Evolutionary conservation across 92 coral and sea anemone species (phyloP).

Genomic region (Porites rus): DNA sequence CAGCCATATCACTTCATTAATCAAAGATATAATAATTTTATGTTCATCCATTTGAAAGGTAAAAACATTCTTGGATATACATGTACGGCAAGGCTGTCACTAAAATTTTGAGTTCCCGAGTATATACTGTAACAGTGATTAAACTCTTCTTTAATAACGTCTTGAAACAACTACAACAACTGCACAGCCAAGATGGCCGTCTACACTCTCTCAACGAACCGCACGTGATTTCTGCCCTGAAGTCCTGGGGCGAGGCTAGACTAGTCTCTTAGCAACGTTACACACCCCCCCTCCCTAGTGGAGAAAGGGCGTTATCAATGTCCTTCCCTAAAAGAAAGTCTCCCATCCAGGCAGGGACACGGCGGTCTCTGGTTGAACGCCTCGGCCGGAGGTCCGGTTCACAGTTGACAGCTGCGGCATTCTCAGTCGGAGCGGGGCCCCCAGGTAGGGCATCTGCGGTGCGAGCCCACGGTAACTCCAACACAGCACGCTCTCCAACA

Average conservation of each 20-base stretch:
- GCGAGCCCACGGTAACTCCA: not conserved
- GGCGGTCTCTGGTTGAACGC: slow-evolving; percentile 20
- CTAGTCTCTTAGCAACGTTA: no score
- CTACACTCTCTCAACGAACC: no score
- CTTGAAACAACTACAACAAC: not conserved
- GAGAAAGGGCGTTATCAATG: slow-evolving; percentile 13
- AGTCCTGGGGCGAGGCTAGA: no score
- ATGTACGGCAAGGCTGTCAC: no score
- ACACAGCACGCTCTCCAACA: not conserved
- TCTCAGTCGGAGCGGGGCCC: not conserved
- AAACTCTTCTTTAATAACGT: not conserved
- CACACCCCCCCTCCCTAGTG: slow-evolving; percentile 24
- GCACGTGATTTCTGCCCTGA: no score
- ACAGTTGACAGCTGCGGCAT: not conserved
- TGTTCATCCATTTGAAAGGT: no score
- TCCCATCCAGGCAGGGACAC: slow-evolving; percentile 29
- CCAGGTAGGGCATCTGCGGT: not conserved
- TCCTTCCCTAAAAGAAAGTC: slow-evolving; percentile 23
- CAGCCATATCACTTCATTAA: no score
- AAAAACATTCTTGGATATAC: no score
- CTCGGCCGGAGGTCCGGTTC: not conserved
- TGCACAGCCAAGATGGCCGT: not conserved
- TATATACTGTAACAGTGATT: not conserved
- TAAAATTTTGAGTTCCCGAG: no score
- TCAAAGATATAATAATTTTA: no score